A percentile compares a stretch with the other conserved stretches of the same genome.
phyloP scores from a whole-genome alignment of 92 coral and sea anemone species.

The Pocillopora meandrina region DNA sequence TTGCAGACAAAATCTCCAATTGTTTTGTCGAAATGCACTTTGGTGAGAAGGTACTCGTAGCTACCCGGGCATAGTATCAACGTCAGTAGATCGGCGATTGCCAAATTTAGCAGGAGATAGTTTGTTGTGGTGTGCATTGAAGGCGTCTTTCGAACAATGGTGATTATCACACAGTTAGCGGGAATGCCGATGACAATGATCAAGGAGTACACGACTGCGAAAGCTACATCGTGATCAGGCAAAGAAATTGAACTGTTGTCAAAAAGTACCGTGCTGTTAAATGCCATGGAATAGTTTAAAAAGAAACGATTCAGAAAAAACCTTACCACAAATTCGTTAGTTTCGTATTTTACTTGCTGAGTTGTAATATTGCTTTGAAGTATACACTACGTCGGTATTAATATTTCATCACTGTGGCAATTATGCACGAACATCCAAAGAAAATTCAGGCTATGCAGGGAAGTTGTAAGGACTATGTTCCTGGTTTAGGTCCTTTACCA shows the following conservation, averaged over 20 bases:
- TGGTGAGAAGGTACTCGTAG: constrained; percentile 19
- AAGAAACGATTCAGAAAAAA: too few relatives aligned
- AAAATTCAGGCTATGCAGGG: too few relatives aligned
- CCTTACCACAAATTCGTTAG: too few relatives aligned
- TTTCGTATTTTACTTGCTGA: too few relatives aligned
- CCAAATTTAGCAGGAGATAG: constrained; percentile 24
- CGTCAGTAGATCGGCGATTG: constrained; percentile 32
- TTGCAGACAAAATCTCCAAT: constrained; percentile 43
- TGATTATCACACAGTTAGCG: constrained; percentile 19
- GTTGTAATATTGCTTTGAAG: too few relatives aligned
- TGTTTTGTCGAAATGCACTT: constrained; percentile 1
- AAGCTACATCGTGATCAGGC: constrained; percentile 15
- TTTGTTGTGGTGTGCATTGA: constrained; percentile 46
- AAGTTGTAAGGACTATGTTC: too few relatives aligned
- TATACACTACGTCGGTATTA: too few relatives aligned
- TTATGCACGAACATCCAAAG: too few relatives aligned
- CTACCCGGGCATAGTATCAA: constrained; percentile 28
- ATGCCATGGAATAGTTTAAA: background rate
- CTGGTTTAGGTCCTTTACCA: too few relatives aligned
- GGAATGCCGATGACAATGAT: constrained; percentile 29
- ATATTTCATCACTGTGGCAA: too few relatives aligned
- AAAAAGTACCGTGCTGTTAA: background rate
- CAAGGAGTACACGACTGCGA: constrained; percentile 26
- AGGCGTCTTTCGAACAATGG: constrained; percentile 38
- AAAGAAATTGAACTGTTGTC: background rate